Conservation (phyloP, 2,797 vertebrate genomes). For the Chlorospingus semifuscus region DNA sequence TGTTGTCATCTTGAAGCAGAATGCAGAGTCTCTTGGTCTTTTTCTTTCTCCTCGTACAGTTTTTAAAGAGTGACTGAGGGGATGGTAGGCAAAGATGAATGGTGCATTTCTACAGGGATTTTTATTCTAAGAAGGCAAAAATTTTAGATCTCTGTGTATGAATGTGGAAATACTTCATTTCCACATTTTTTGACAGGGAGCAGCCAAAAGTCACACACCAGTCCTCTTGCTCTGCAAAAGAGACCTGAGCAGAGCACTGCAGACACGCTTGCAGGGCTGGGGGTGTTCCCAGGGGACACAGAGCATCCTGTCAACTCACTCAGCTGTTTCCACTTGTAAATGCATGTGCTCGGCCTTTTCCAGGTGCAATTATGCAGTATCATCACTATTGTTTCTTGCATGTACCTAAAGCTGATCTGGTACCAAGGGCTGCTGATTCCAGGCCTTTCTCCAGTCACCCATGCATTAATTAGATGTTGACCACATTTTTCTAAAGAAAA, state of each 20-base stretch:
- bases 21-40: not conserved
- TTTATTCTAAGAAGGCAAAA: not conserved
- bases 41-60: not conserved
- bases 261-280: not conserved
- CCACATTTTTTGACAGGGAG: not conserved
- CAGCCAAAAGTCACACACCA: not conserved
- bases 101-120: not conserved
- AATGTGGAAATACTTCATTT: not conserved
- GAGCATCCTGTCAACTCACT: not conserved
- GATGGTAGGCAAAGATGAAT: not conserved
- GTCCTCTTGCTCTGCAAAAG: not conserved
- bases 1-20: not conserved
- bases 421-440: not conserved
- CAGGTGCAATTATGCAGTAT: not conserved
- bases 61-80: not conserved
- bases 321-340: not conserved
- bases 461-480: not conserved
- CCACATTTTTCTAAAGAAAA: not conserved
- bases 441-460: not conserved
- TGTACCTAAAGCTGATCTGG: not conserved
- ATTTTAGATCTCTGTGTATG: not conserved
- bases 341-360: not conserved
- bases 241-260: not conserved
- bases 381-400: not conserved
- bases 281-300: not conserved